Conservation (phyloP, 2,797 vertebrate species). For the Crotalus adamanteus region DNA sequence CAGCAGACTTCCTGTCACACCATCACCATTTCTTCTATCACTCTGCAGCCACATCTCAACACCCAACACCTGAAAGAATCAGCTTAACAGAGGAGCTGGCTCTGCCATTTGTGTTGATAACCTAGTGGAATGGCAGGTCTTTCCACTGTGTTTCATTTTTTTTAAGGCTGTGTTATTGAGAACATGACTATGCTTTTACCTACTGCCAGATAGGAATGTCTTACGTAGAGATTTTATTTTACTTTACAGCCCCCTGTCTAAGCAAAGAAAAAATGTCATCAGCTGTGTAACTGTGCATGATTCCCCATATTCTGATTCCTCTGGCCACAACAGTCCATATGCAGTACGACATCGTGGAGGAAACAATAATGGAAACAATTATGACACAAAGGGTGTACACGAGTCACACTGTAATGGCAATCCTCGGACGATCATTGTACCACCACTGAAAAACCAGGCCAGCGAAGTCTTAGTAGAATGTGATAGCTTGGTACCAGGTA, state of each 20-base stretch:
- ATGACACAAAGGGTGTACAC: slow-evolving; percentile 85
- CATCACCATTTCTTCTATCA: neutral
- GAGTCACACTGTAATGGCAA: slow-evolving; percentile 87
- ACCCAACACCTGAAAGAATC: neutral
- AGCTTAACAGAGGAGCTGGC: neutral
- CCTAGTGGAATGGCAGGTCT: neutral
- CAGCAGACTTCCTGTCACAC: neutral
- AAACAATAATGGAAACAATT: slow-evolving; percentile 74
- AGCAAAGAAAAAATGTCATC: slow-evolving; percentile 98
- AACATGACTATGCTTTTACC: neutral
- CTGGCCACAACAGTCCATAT: slow-evolving; percentile 93
- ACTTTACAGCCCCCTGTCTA: slow-evolving; percentile 85
- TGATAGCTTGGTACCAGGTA: slow-evolving; percentile 90
- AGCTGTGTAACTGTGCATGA: slow-evolving; percentile 99
- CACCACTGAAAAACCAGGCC: slow-evolving; percentile 91
- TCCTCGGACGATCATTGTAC: slow-evolving; percentile 94
- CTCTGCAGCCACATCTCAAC: neutral
- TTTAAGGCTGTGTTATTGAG: neutral
- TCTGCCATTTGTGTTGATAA: neutral
- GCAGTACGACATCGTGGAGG: slow-evolving; percentile 78
- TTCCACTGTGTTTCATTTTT: neutral
- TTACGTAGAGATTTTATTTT: slow-evolving; percentile 37
- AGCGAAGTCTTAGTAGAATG: slow-evolving; percentile 86
- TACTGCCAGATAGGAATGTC: neutral
- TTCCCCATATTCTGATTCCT: slow-evolving; percentile 93